Percentiles rank a stretch among this genome's conserved stretches.
Conservation (phyloP, 1,140 invertebrate species). For the Radopholus similis region DNA sequence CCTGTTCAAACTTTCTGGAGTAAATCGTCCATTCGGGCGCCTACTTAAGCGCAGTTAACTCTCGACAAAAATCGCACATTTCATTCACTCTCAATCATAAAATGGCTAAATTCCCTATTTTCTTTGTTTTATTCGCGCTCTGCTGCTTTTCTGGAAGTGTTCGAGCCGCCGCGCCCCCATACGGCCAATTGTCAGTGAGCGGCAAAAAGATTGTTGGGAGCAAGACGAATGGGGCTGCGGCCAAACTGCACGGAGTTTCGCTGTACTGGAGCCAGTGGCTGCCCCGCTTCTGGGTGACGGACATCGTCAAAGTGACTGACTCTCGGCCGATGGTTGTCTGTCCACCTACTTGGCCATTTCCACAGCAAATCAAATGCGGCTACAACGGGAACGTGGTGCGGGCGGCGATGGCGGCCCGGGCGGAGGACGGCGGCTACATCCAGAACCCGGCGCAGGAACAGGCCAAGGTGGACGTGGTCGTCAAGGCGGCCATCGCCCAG, state of each 20-base stretch:
- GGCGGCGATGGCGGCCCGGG: slow-evolving; percentile 5
- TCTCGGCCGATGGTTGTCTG: not conserved
- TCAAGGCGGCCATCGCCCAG: slow-evolving; percentile 11
- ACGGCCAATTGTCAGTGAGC: slow-evolving; percentile 7
- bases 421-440: slow-evolving; percentile 11
- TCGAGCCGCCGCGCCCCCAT: slow-evolving; percentile 6
- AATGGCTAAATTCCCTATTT: too few species aligned
- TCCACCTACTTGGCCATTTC: not conserved
- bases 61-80: too few species aligned
- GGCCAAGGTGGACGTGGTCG: slow-evolving; percentile 1
- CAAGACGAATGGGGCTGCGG: not conserved
- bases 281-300: not conserved
- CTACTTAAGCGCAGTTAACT: too few species aligned
- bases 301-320: not conserved
- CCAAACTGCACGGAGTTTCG: slow-evolving; percentile 2
- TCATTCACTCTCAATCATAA: too few species aligned
- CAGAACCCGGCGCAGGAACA: slow-evolving; percentile 3
- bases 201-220: slow-evolving; percentile 4
- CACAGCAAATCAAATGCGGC: slow-evolving; percentile 6
- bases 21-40: too few species aligned
- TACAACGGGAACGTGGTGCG: slow-evolving; percentile 21
- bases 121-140: too few species aligned
- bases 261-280: slow-evolving; percentile 23
- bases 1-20: too few species aligned
- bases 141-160: too few species aligned